These are phyloP conservation scores for Saccopteryx bilineata DNA, from an alignment of 2,113 vertebrate genomes.

Conservation along the genomic window DNA sequence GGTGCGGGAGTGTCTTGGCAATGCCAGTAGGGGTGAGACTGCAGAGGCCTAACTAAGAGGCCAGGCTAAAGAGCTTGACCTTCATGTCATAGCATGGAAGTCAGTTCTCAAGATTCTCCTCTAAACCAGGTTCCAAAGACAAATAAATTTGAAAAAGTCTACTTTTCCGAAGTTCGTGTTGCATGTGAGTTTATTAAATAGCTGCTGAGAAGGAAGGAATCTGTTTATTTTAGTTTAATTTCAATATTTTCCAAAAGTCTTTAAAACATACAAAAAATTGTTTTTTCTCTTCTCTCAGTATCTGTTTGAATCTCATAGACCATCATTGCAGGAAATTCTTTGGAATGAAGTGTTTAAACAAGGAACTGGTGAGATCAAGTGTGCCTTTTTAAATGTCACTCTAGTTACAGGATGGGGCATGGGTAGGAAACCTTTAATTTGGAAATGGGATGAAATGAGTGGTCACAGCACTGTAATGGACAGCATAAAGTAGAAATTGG, in stretches of 20 bases:
- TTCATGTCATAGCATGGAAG: background rate
- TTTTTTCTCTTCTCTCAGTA: background rate
- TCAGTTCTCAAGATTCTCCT: background rate
- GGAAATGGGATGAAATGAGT: background rate
- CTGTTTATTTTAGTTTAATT: background rate
- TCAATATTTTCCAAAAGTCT: background rate
- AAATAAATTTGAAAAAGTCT: background rate
- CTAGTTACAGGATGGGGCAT: background rate
- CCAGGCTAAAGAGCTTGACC: background rate
- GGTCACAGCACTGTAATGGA: background rate
- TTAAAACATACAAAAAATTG: background rate
- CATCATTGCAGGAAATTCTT: background rate
- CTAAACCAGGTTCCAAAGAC: background rate
- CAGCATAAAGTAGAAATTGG: background rate
- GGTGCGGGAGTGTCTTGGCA: background rate
- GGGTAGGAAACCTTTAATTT: background rate
- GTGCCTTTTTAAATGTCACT: background rate
- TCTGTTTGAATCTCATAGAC: background rate
- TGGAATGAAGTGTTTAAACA: background rate
- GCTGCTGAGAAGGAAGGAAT: background rate
- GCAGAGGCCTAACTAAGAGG: background rate
- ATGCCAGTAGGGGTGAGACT: background rate
- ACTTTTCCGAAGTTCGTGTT: background rate
- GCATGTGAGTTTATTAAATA: background rate
- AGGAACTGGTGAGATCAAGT: background rate